Evolutionary conservation across 2,797 vertebrate species (phyloP), one percentile per base, ranked within the genome.

Genomic region (Rhinichthys osculus): DNA sequence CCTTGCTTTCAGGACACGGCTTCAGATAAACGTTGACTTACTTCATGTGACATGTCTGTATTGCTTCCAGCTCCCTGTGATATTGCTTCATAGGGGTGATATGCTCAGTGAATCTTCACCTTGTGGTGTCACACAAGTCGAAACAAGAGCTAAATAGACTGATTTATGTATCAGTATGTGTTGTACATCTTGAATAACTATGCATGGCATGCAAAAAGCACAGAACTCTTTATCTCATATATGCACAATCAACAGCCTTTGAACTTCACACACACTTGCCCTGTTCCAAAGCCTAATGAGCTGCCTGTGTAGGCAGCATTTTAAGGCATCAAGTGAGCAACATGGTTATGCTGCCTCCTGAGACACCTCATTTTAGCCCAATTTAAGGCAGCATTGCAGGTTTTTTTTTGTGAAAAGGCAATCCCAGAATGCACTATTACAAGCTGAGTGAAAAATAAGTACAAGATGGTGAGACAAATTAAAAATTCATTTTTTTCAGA

Each of bases 11-110:
- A 96, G 95, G 16, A 91, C 93, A 16, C 93, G 92, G 35, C 95
- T 98, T 87, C 93, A 95, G 89, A 93, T 90, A 91, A 96, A 96
- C 52, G 94, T 95, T 13, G 90, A 97, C 82, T 82, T 97, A 17
- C 92, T 94, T 47, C 94, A 95, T 59, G 91, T 96, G 50, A 92
- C 91, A 0, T 93, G 95, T 0, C 94, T 93, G 30, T 94, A 93
- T 83, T 92, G 94, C 77, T 98, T 97, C 92, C 71, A 93, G 96
- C 21, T 89, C 90, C 70, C 77, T 96, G 81, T 93, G 95, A 89
- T 97, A 96, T 88, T 91, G 90, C 87, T 97, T 98, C 86, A 87
- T 92, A 35, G 27, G 57, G 38, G 27, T 8, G 10, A 70, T 35
- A 44, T 10, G 11, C 30, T 35, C 14, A 59, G 23, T 30, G 47